Evolutionary conservation across 2,113 vertebrate species (phyloP).

Genomic region (Crypturellus undulatus): DNA sequence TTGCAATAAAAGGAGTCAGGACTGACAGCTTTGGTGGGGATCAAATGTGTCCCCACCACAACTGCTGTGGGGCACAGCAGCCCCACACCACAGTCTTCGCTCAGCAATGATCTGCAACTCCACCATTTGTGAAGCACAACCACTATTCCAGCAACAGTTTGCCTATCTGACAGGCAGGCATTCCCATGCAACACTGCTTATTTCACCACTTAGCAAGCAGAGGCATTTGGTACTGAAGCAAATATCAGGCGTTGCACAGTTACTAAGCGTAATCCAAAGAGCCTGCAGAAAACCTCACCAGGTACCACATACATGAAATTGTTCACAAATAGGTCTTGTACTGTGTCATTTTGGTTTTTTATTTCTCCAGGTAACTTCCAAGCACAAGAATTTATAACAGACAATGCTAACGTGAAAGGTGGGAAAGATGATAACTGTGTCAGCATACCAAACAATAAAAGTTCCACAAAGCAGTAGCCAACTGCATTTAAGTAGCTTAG

Average conservation of each 20-base stretch:
- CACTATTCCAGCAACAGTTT: neutral
- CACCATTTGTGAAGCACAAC: neutral
- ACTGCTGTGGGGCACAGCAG: neutral
- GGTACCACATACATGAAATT: neutral
- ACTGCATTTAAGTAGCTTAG: neutral
- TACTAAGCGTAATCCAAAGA: neutral
- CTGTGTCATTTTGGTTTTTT: neutral
- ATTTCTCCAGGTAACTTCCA: neutral
- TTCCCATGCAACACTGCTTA: neutral
- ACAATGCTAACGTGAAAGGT: neutral
- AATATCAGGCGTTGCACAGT: neutral
- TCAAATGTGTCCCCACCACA: neutral
- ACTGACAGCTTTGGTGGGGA: neutral
- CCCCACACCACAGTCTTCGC: neutral
- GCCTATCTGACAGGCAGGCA: neutral
- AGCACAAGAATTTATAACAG: conserved; percentile 4
- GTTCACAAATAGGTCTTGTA: conserved; percentile 20
- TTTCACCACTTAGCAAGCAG: neutral
- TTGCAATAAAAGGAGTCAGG: neutral
- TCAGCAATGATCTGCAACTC: neutral
- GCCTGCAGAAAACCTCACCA: neutral
- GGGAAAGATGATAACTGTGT: neutral
- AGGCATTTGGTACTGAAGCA: neutral
- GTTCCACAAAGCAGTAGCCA: neutral
- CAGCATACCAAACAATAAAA: neutral